Evolutionary conservation across 2,888 invertebrate genomes (phyloP), one percentile per base, ranked within the genome.

Genomic region (Erebia aethiops): DNA sequence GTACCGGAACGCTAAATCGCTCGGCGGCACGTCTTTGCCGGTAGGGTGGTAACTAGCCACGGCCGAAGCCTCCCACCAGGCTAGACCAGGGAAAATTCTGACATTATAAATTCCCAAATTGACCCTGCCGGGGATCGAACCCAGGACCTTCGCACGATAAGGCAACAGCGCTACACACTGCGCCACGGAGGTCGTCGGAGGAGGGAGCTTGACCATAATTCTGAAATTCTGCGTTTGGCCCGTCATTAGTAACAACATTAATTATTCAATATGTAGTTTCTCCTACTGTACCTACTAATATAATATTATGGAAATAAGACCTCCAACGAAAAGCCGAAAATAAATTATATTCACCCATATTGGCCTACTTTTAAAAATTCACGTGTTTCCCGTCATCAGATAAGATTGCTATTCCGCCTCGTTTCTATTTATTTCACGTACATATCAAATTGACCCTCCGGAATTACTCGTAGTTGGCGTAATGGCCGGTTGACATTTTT

Each of bases 341-440:
- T n/a, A 65, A 57, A 60, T 49, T 41, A 52, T 51, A 70, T 74
- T 69, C 68, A 71, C 67, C 85, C 87, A 87, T 86, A 86, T 89
- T 92, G 91, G 88, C 92, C 92, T 82, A 91, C 81, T 91, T 92
- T 82, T 79, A 77, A 81, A 80, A 85, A 85, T 83, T 82, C 86
- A 83, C 81, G 78, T 80, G 80, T 81, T 81, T 87, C 87, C 82
- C 82, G 81, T 81, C 71, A 92, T 91, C 92, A 81, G 92, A 92
- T 92, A 91, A 91, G 81, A 76, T 78, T 83, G 80, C 82, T 82
- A 85, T 87, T 91, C 86, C 81, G 75, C 72, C 67, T 61, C 76
- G 76, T 77, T 80, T 75, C 77, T 71, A 74, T 71, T 75, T 71
- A 74, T 71, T 75, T 67, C 74, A 67, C 58, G 49, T 66, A 71